A percentile compares a stretch with the other conserved stretches of the same genome.
phyloP scores from a whole-genome alignment of 2,113 vertebrate species.

The Indicator maculatus region DNA sequence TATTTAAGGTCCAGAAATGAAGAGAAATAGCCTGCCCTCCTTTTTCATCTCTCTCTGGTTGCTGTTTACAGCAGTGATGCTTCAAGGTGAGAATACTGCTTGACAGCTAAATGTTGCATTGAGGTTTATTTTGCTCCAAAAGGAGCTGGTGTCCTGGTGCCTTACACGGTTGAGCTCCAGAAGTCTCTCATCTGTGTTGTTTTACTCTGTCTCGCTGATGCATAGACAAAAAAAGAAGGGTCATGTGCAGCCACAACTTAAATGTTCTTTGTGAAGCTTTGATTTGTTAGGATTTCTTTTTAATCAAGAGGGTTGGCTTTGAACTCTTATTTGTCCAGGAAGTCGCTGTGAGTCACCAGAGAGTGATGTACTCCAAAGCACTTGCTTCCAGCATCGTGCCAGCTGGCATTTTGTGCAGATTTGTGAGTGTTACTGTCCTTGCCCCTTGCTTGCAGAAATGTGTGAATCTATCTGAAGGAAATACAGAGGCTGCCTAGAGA shows the following conservation, averaged over 20 bases:
- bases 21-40: constrained; percentile 33
- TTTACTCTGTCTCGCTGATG: background rate
- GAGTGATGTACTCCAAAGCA: background rate
- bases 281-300: background rate
- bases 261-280: background rate
- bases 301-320: background rate
- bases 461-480: background rate
- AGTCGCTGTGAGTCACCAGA: background rate
- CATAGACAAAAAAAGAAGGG: background rate
- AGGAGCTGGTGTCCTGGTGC: background rate
- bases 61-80: constrained; percentile 50
- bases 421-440: background rate
- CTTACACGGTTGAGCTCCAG: background rate
- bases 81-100: constrained; percentile 71
- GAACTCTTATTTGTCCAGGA: background rate
- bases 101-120: background rate
- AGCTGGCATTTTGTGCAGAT: background rate
- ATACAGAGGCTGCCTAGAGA: background rate
- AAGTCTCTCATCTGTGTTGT: background rate
- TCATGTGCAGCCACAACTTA: background rate
- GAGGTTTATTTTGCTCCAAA: background rate
- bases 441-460: background rate
- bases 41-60: constrained; percentile 40
- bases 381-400: background rate
- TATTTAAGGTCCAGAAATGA: constrained; percentile 11